Base-by-base conservation (phyloP, 2,888 invertebrate species). In the Scotopteryx bipunctaria region DNA sequence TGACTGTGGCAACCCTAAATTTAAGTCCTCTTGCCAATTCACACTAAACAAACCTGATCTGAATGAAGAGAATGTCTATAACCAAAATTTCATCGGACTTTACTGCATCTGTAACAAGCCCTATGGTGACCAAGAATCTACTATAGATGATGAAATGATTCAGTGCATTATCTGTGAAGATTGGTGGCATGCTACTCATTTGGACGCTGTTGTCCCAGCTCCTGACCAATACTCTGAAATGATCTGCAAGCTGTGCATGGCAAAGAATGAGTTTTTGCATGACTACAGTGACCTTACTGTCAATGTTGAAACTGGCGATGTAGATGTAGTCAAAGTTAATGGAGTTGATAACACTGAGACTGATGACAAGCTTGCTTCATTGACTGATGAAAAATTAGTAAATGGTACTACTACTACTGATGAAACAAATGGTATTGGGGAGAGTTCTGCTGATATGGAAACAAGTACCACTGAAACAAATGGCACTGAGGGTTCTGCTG, bases 111-210 rank as follows among this genome's bases (percentile, higher is more conserved):
- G 99, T 78, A 90, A 94, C 29, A 92, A 97, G 45, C 98, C 98
- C 0, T 99, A 99, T 84, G 99, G 99, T 6, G 99, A 99, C 84
- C 95, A 95, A 0, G 97, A 98, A 5, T 93, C 94, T 73, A 91
- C 92, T 2, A 83, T 92, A 25, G 95, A 95, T 44, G 98, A 98
- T 85, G 95, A 96, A 67, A 99, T 99, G 99, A 93, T 98, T 38
- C 99, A 99, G 76, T 99, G 99, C 74, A 92, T 96, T 33, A 89
- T 98, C 44, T 99, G 99, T 81, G 99, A 99, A 80, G 99, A 99
- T 81, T 99, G 99, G 99, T 97, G 94, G 69, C 99, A 99, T 88
- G 92, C 94, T 16, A 82, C 94, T 64, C 96, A 97, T 79, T 85
- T 96, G 57, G 93, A 93, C 55, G 86, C 92, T 2, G 79, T 86